Base-by-base conservation (phyloP, 2,797 vertebrate species). In the Poeciliopsis paucimaculata region DNA sequence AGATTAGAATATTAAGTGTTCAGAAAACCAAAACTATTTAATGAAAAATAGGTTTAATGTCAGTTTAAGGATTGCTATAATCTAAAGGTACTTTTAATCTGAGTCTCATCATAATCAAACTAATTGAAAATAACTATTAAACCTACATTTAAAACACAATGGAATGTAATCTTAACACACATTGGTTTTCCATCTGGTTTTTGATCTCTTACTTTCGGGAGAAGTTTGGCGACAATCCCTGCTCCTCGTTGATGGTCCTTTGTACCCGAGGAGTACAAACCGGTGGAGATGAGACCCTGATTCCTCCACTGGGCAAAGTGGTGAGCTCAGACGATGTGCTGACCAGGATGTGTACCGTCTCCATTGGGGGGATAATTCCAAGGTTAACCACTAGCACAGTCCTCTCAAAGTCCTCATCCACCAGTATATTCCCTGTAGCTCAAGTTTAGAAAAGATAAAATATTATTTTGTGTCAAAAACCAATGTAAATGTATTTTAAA, bases 311-410 rank as follows among this genome's bases (percentile, higher is more conserved):
- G 86, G 97, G 95, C 70, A 99, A 95, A 0, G 98, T 98, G 26
- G 88, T 94, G 12, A 99, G 96, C 93, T 99, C 98, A 0, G 97
- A 98, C 15, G 98, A 98, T 1, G 98, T 99, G 89, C 97, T 99
- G 92, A 99, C 96, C 89, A 97, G 96, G 84, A 99, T 78, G 1
- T 96, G 96, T 80, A 99, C 84, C 0, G 96, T 98, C 93, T 99
- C 97, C 95, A 99, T 94, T 0, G 98, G 94, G 45, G 96, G 96
- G 77, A 99, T 97, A 64, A 94, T 76, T 18, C 98, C 98, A 46
- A 99, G 93, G 91, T 97, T 98, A 76, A 97, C 98, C 83, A 98
- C 97, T n/a, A 99, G 95, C 83, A 96, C 96, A 0, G 95, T 96
- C 85, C 95, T 95, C 92, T 99, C 98, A 93, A 98, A 87, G 86